Conservation (phyloP, 2,797 vertebrate species). For the Sebastes jordani region DNA sequence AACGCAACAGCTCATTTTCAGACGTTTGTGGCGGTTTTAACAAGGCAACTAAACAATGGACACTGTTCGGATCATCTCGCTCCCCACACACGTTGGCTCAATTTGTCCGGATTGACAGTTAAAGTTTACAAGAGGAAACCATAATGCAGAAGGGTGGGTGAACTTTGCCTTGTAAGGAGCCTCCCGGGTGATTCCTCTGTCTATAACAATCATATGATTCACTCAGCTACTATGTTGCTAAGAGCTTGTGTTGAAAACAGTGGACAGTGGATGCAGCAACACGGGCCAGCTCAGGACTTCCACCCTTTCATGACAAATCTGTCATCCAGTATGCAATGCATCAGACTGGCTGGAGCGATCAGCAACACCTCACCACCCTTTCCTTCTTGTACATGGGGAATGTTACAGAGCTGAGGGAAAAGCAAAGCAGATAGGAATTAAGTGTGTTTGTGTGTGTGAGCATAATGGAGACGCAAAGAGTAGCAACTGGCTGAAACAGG, state of each 20-base stretch:
- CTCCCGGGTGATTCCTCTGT: conserved; percentile 32
- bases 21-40: conserved; percentile 66
- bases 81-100: conserved; percentile 45
- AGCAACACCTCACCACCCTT: conserved; percentile 55
- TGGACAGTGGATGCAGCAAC: conserved; percentile 49
- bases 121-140: conserved; percentile 47
- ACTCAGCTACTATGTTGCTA: conserved; percentile 69
- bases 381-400: conserved; percentile 53
- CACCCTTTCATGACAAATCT: conserved; percentile 69
- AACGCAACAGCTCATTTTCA: conserved; percentile 55
- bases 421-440: conserved; percentile 18
- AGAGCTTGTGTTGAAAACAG: conserved; percentile 73
- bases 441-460: conserved; percentile 30
- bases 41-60: conserved; percentile 52
- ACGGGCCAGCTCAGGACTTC: conserved; percentile 52
- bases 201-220: conserved; percentile 72
- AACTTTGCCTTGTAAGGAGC: conserved; percentile 60
- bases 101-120: conserved; percentile 48
- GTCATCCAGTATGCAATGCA: conserved; percentile 48
- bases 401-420: conserved; percentile 32
- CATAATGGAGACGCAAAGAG: conserved; percentile 25
- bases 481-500: conserved; percentile 59
- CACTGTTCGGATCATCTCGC: conserved; percentile 46
- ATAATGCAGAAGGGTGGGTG: conserved; percentile 22
- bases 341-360: conserved; percentile 44